Evolutionary conservation across 2,797 vertebrate species (phyloP).

Genomic region (Eurystomus glaucurus): DNA sequence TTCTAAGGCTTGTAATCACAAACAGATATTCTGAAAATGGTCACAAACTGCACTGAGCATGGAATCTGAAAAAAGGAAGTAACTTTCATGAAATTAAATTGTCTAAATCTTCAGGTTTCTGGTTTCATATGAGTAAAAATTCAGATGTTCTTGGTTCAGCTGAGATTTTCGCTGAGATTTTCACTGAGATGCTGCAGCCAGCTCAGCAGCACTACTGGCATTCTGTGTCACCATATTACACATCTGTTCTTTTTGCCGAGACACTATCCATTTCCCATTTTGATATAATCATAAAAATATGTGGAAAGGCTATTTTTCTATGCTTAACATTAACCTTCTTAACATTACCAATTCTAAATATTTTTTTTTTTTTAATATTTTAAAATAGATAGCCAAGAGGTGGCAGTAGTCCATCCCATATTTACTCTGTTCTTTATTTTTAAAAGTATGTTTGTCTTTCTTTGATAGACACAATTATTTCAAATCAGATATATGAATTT

Average conservation of each 20-base stretch:
- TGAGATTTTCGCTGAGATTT: neutral
- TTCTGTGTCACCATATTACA: neutral
- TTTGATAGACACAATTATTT: neutral
- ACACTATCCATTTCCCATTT: neutral
- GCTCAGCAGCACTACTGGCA: neutral
- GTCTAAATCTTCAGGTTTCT: neutral
- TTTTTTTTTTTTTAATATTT: too few species aligned
- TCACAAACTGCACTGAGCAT: neutral
- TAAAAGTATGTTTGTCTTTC: neutral
- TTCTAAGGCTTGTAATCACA: neutral
- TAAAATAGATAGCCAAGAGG: conserved; percentile 23
- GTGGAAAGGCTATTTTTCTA: neutral
- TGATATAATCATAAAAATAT: neutral
- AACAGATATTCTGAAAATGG: neutral
- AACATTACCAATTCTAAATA: neutral
- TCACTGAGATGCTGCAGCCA: neutral
- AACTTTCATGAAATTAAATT: neutral
- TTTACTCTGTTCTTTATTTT: neutral
- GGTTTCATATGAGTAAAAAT: neutral
- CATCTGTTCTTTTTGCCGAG: neutral
- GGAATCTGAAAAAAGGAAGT: neutral
- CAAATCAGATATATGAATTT: neutral
- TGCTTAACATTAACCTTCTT: neutral
- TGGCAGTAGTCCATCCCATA: conserved; percentile 47
- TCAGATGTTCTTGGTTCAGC: neutral